Evolutionary conservation across 2,888 invertebrate species (phyloP), one percentile per base, ranked within the genome.

Genomic region (Myopa testacea): DNA sequence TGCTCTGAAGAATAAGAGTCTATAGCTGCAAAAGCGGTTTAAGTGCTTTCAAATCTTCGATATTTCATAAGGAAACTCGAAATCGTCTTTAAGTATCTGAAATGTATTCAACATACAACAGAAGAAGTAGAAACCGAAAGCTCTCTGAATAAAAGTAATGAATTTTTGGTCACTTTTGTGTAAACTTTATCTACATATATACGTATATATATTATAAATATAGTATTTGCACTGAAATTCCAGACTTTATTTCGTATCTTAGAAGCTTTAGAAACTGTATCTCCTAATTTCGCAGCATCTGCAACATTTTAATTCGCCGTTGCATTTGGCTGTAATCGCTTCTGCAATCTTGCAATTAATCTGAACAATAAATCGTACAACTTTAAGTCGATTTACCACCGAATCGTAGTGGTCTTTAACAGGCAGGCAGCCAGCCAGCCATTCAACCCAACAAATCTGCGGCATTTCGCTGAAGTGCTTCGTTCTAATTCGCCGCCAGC

Each of bases 401-500:
- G 12, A 52, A 4, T 26, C 52, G 52, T 58, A 12, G 14, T 34
- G 50, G 6, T 63, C 60, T 8, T 45, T 19, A 12, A 10, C 7
- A 26, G 26, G 19, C 34, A 73, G 16, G 34, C 63, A 63, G 10
- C 26, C 19, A 63, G 10, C 26, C 19, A 62, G 26, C 73, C 58
- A 73, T 63, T 14, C 37, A 50, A 74, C 50, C 52, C 40, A 63
- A 40, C 67, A 10, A 67, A 60, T n/a, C 16, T 67, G 74, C 55
- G 37, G 71, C 74, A 78, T 76, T 76, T 67, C 37, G 34, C 68
- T 79, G 76, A 80, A 79, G 80, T 80, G 80, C 19, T 79, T 80
- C 76, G 80, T 77, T 80, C 79, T 79, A 80, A 79, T 79, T 80
- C 78, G 74, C 58, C 62, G 55, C 37, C 52, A 60, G 74, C 55